phyloP scores from a whole-genome alignment of 2,888 invertebrate genomes.

The Agrotis segetum region DNA sequence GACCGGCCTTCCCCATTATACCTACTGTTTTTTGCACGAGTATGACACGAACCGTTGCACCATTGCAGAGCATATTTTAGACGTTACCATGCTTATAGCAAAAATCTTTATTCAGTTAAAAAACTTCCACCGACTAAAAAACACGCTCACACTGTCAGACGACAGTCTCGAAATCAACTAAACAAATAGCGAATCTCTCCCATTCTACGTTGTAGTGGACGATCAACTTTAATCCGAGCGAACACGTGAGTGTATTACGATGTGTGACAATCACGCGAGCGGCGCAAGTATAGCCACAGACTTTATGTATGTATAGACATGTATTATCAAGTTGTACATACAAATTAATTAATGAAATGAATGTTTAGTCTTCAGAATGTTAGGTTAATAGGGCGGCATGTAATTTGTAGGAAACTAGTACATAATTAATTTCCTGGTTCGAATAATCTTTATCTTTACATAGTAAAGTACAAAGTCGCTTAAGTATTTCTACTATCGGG shows the following conservation, averaged over 20 bases:
- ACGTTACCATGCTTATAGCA: too few species aligned
- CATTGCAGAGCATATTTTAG: too few species aligned
- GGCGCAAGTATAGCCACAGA: not conserved
- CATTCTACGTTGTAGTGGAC: not conserved
- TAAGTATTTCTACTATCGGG: too few species aligned
- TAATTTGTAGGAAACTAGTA: constrained; percentile 2
- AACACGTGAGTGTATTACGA: constrained; percentile 27
- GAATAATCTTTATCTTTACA: not conserved
- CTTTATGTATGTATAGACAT: constrained; percentile 5
- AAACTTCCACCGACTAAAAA: too few species aligned
- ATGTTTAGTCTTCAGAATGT: constrained; percentile 31
- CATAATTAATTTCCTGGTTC: not conserved
- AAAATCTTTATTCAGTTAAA: too few species aligned
- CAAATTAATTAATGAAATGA: constrained; percentile 17
- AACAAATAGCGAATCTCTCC: not conserved
- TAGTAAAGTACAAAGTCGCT: too few species aligned
- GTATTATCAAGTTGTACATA: not conserved
- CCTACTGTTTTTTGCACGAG: too few species aligned
- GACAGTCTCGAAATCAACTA: too few species aligned
- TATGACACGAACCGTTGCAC: too few species aligned
- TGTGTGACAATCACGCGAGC: constrained; percentile 9
- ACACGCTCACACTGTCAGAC: too few species aligned
- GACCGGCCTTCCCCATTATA: too few species aligned
- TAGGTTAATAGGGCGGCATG: not conserved
- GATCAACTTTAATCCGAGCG: not conserved